Evolutionary conservation across 2,888 invertebrate genomes (phyloP).

Genomic region (Chrysolina haemoptera): DNA sequence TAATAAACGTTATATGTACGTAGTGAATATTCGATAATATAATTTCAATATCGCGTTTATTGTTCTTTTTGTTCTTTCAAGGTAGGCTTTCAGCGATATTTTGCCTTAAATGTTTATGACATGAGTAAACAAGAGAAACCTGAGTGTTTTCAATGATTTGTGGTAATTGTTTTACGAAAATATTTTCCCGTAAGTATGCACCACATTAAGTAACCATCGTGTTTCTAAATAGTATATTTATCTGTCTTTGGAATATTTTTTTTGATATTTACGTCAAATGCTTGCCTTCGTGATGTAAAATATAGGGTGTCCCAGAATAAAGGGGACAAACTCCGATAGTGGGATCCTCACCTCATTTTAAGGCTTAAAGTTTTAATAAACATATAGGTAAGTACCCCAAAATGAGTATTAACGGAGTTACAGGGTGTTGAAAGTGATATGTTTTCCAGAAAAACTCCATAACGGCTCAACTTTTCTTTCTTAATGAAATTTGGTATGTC

Average conservation of each 20-base stretch:
- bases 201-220: slow-evolving; percentile 3
- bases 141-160: neutral
- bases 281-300: neutral
- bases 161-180: neutral
- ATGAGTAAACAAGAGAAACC: neutral
- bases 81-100: neutral
- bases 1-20: neutral
- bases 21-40: neutral
- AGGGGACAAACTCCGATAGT: too few species aligned
- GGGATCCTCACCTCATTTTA: too few species aligned
- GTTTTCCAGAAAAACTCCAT: too few species aligned
- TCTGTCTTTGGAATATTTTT: neutral
- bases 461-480: too few species aligned
- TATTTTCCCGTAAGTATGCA: neutral
- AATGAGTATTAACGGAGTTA: too few species aligned
- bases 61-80: neutral
- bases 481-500: too few species aligned
- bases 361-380: too few species aligned
- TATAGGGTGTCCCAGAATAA: too few species aligned
- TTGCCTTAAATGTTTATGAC: neutral
- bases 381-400: too few species aligned
- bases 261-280: neutral
- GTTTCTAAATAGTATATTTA: neutral
- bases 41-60: neutral
- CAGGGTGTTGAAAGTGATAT: too few species aligned